These are phyloP conservation scores for Agrilus cyanescens DNA, from an alignment of 2,888 invertebrate species.

Conservation along the genomic window DNA sequence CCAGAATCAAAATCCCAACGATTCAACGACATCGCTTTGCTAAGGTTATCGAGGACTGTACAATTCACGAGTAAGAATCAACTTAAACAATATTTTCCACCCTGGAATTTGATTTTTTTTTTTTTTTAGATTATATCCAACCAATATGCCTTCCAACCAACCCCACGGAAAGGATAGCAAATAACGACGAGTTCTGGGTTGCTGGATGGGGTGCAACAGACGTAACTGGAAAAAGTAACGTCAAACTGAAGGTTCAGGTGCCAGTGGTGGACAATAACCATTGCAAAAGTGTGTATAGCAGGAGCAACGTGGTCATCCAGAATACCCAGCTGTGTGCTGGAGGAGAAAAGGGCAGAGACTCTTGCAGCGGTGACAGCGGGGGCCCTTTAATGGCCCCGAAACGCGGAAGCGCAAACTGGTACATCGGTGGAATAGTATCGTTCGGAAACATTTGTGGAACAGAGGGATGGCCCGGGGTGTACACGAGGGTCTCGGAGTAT, in stretches of 20 bases:
- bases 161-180: not conserved
- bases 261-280: conserved; percentile 42
- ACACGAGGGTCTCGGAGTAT: conserved; percentile 47
- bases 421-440: conserved; percentile 42
- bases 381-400: conserved; percentile 53
- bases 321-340: conserved; percentile 55
- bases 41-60: conserved; percentile 37
- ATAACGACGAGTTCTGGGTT: conserved; percentile 16
- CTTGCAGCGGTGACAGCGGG: conserved; percentile 41
- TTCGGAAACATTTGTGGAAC: conserved; percentile 40
- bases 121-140: conserved; percentile 10
- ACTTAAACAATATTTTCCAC: not conserved
- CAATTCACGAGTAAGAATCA: conserved; percentile 32
- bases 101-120: not conserved
- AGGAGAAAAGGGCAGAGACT: conserved; percentile 50
- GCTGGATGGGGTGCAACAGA: conserved; percentile 34
- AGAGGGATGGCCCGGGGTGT: conserved; percentile 50
- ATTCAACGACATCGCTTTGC: conserved; percentile 33
- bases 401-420: conserved; percentile 32
- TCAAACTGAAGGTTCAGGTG: conserved; percentile 23
- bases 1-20: conserved; percentile 13
- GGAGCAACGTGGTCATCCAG: conserved; percentile 36
- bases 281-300: conserved; percentile 39
- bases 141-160: conserved; percentile 14
- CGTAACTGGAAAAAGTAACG: conserved; percentile 12